Base-by-base conservation (phyloP, 2,888 invertebrate genomes). In the Fabriciana adippe region DNA sequence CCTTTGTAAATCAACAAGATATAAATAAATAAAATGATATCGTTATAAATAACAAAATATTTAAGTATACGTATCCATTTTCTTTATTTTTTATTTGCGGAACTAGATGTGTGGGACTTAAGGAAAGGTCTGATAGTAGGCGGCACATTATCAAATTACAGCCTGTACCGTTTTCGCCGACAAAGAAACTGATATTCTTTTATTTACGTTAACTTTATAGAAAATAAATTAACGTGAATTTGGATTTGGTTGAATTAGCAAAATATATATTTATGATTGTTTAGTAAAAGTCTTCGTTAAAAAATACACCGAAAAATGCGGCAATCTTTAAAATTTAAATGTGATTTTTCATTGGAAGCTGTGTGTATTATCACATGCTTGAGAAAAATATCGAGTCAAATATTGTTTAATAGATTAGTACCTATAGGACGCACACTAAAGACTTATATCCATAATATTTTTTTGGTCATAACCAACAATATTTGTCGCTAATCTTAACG, bases 71-170 rank as follows among this genome's bases (percentile, higher is more conserved):
- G 41, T 62, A 57, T 80, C 76, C 55, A 72, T 78, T 77, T 77
- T 84, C 31, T 78, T 69, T 65, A 56, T 73, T 73, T 76, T 65
- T 67, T 63, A 59, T 56, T 64, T 55, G 56, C 63, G 56, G 81
- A 83, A 80, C 83, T 80, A 78, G 81, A 86, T 86, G 89, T 90
- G 91, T 91, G 91, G 91, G 91, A 79, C 76, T 87, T 26, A 87
- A 21, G n/a, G 89, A 88, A 86, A 86, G 86, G 84, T 80, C 84
- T 83, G 83, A 85, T 88, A 82, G 89, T 88, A 90, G 92, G 92
- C 91, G 92, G 88, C 84, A 82, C 88, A 90, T 90, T 92, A 92
- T 92, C 91, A 92, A 92, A 92, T 92, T 92, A 92, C 90, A 89
- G 88, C 90, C 88, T 90, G 87, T 86, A 88, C 89, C 86, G 88